These are phyloP conservation scores for Cinara cedri DNA, from an alignment of 2,888 invertebrate genomes.

Conservation along the genomic window DNA sequence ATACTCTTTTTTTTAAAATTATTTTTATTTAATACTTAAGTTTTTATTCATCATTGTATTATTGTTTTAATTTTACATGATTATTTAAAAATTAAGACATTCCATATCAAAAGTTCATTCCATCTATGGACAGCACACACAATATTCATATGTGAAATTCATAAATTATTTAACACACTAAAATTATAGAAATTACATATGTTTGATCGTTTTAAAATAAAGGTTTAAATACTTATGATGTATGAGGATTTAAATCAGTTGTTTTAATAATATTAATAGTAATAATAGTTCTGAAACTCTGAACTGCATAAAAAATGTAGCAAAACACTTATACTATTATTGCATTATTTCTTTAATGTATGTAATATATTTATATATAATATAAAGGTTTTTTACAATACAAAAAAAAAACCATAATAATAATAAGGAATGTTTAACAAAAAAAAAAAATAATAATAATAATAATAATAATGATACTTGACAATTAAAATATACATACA, in stretches of 20 bases:
- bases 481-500: slow-evolving; percentile 37
- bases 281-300: background rate
- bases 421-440: slow-evolving; percentile 34
- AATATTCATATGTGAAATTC: too few relatives aligned
- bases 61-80: background rate
- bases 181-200: background rate
- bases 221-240: too few relatives aligned
- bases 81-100: background rate
- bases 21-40: background rate
- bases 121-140: too few relatives aligned
- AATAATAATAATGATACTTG: slow-evolving; percentile 35
- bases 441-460: slow-evolving; percentile 28
- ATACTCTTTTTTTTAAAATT: background rate
- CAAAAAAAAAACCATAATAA: slow-evolving; percentile 15
- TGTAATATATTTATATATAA: slow-evolving; percentile 29
- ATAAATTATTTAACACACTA: too few relatives aligned
- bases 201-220: background rate
- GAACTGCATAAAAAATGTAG: background rate
- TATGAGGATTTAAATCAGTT: too few relatives aligned
- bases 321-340: slow-evolving; percentile 19
- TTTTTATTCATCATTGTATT: background rate
- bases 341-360: slow-evolving; percentile 53
- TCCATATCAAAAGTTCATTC: background rate
- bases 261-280: too few relatives aligned
- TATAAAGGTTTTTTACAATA: slow-evolving; percentile 43